A percentile compares a stretch with the other conserved stretches of the same genome.
These are phyloP conservation scores for Bovichtus variegatus DNA, from an alignment of 2,797 vertebrate species.

Conservation along the genomic window DNA sequence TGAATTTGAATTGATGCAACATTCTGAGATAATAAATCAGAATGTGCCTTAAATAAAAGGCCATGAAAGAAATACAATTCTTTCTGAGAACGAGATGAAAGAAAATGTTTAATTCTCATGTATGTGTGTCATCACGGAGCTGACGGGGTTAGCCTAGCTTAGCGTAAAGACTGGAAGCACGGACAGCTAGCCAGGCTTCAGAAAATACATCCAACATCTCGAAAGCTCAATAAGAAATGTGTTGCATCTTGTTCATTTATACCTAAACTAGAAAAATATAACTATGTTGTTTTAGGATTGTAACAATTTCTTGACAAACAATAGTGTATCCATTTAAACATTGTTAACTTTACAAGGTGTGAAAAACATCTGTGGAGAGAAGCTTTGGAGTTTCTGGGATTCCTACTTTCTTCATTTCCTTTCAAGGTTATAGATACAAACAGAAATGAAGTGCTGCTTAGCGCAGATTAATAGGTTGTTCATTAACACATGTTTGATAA, in stretches of 20 bases:
- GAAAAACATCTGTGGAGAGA: not conserved
- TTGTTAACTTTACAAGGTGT: not conserved
- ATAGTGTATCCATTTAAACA: not conserved
- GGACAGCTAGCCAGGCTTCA: not conserved
- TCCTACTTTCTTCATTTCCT: not conserved
- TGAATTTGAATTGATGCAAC: too few species aligned
- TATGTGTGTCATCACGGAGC: not conserved
- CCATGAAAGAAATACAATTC: conserved; percentile 22
- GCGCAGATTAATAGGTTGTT: not conserved
- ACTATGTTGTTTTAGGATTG: not conserved
- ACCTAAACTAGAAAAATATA: not conserved
- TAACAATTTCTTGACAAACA: too few species aligned
- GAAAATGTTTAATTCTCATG: not conserved
- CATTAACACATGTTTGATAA: not conserved
- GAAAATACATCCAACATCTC: not conserved
- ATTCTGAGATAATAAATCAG: conserved; percentile 17
- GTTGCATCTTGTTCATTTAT: not conserved
- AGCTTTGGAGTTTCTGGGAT: not conserved
- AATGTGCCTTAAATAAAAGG: conserved; percentile 62
- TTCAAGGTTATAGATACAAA: not conserved
- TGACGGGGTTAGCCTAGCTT: not conserved
- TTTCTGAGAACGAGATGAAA: conserved; percentile 1
- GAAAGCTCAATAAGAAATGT: not conserved
- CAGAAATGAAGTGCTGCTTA: not conserved
- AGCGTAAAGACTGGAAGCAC: conserved; percentile 5